Base-by-base conservation (phyloP, 2,888 invertebrate genomes). In the Poecilus cupreus region DNA sequence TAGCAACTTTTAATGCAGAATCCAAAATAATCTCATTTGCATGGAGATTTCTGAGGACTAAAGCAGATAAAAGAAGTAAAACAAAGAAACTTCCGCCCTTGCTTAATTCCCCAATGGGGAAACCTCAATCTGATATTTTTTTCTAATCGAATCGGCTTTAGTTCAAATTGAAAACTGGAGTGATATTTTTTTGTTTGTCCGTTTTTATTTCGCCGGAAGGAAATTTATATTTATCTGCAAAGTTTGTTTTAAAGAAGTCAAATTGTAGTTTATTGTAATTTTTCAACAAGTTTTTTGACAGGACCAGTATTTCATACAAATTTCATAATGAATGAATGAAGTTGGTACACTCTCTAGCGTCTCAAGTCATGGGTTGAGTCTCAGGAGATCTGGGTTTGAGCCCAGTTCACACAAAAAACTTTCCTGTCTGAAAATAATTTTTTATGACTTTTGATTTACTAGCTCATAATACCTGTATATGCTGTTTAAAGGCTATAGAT, bases 1-100 rank as follows among this genome's bases (percentile, higher is more conserved):
- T 37, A 68, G 64, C 18, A 68, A 68, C 64, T 68, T 68, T 68
- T 68, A 68, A 68, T 68, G 64, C 37, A 68, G 18, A 68, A 37
- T 68, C 18, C 64, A 18, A 68, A 37, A 68, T 68, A 68, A 68
- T 68, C 64, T 37, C 37, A 37, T 68, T 68, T 68, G 32, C 64
- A 68, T 68, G 32, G 18, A 68, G 32, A 37, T 68, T 37, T 68
- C 10, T 16, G 37, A 37, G 5, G 16, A 18, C 51, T 10, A 10
- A 51, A 18, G 51, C 16, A 18, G 49, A 49, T 49, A 49, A 16
- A 49, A 49, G 64, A 64, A 64, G 16, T 32, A 37, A 37, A 68
- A 68, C 37, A 37, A 37, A 37, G 64, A 68, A 68, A 68, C 37
- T 68, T 68, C 18, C 6, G 3, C 16, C 18, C 13, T 32, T 6